Evolutionary conservation across 1,140 invertebrate genomes (phyloP).

Genomic region (Drosophila kanapiae): DNA sequence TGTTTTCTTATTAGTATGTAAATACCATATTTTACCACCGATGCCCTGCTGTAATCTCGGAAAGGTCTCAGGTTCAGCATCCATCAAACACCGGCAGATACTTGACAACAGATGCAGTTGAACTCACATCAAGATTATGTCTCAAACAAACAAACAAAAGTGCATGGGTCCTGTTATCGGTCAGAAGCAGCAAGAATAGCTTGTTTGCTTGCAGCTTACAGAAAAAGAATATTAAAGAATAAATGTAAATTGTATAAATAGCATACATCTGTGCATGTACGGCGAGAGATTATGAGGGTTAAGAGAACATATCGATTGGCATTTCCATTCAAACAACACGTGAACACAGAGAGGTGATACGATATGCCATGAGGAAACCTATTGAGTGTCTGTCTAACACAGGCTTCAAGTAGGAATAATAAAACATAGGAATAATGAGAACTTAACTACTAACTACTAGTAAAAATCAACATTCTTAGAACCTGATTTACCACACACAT

Average conservation of each 20-base stretch:
- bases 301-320: conserved; percentile 32
- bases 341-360: conserved; percentile 15
- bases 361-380: conserved; percentile 15
- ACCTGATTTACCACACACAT: background rate
- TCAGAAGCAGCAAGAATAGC: conserved; percentile 46
- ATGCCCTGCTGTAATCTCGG: conserved; percentile 21
- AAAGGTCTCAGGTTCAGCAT: conserved; percentile 1
- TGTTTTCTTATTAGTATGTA: background rate
- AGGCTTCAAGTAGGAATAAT: background rate
- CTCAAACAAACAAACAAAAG: conserved; percentile 54
- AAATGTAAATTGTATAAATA: conserved; percentile 39
- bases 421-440: background rate
- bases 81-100: conserved; percentile 45
- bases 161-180: conserved; percentile 54
- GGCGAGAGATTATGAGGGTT: conserved; percentile 7
- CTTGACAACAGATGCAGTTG: conserved; percentile 43
- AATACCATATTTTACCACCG: background rate
- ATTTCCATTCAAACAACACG: conserved; percentile 32
- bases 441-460: no score
- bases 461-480: background rate
- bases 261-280: conserved; percentile 13
- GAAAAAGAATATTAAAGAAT: conserved; percentile 7
- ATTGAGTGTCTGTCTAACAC: conserved; percentile 6
- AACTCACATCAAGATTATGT: conserved; percentile 11
- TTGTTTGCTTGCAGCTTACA: conserved; percentile 38